Percentiles rank a stretch among this genome's conserved stretches.
Conservation (phyloP, 2,113 vertebrate genomes). For the Tylochromis polylepis region DNA sequence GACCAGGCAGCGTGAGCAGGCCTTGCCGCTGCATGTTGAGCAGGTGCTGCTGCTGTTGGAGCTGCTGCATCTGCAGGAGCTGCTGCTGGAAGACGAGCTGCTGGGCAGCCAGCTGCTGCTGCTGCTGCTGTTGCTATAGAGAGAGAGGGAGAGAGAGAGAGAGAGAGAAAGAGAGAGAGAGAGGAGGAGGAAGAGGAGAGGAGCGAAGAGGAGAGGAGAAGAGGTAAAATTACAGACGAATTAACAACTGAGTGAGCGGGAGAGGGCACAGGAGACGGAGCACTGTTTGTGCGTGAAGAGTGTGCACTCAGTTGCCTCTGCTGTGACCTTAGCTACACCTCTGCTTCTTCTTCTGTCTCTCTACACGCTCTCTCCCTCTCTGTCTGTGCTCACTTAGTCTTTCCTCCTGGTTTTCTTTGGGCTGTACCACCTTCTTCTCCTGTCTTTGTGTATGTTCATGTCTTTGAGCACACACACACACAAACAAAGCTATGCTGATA, state of each 20-base stretch:
- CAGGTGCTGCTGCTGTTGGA: conserved; percentile 98
- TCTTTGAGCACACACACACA: conserved; percentile 4
- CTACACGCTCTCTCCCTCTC: conserved; percentile 5
- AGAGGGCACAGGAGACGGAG: not conserved
- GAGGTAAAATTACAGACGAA: conserved; percentile 45
- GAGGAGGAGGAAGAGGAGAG: conserved; percentile 37
- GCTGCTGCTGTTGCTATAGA: conserved; percentile 79
- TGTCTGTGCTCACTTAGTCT: conserved; percentile 18
- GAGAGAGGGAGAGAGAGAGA: conserved; percentile 48
- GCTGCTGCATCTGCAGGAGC: conserved; percentile 99
- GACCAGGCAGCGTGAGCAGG: conserved; percentile 91
- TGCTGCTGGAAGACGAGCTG: conserved; percentile 99
- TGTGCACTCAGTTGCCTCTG: conserved; percentile 21
- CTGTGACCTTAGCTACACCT: conserved; percentile 48
- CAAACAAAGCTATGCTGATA: conserved; percentile 32
- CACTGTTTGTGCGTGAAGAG: not conserved
- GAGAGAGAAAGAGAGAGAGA: conserved; percentile 17
- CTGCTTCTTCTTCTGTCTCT: not conserved
- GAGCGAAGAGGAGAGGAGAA: conserved; percentile 31
- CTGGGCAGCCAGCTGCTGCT: conserved; percentile 98
- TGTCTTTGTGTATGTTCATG: conserved; percentile 22
- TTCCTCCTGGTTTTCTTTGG: conserved; percentile 16
- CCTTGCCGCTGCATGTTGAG: conserved; percentile 99
- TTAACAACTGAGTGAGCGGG: conserved; percentile 43
- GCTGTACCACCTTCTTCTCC: conserved; percentile 29